Base-by-base conservation (phyloP, 2,113 vertebrate genomes). In the Burhinus bistriatus region DNA sequence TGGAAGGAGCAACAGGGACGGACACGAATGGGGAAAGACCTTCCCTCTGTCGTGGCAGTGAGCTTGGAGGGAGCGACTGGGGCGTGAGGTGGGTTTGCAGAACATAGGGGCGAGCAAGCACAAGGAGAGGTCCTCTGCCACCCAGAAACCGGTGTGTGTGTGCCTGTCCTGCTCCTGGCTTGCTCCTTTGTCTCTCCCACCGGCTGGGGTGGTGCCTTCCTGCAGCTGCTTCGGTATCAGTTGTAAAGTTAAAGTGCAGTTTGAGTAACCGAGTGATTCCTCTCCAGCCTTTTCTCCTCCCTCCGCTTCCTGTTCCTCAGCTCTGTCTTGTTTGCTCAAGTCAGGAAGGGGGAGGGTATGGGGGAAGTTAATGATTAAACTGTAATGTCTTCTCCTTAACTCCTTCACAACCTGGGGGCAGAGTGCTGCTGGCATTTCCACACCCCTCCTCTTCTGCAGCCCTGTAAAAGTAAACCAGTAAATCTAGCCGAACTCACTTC, bases 311-410 rank as follows among this genome's bases (percentile, higher is more conserved):
- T 93, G 45, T 97, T 91, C 84, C 92, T 93, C 79, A 30, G 55
- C 77, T 94, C 83, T 71, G 84, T 86, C 91, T 45, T 93, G 87
- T 94, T 95, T 96, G 95, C 90, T 95, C 77, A 93, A 97, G 92
- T 93, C 92, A 68, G 96, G 95, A 96, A 96, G 93, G 82, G 90
- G 97, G 96, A 96, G 97, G 92, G 85, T n/a, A 59, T 57, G 84
- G 82, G 93, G 94, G 87, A 93, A 93, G 92, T 97, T 97, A 97
- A 97, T 97, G 88, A 96, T 96, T 96, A 93, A 92, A 91, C 92
- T 73, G 89, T 72, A 55, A 80, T 68, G 62, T 80, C 66, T 84
- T 83, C 93, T 83, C 38, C 87, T 97, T 97, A 97, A 97, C 97
- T 83, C 95, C 80, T 97, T 97, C 91, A 30, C 38, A 49, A 13